Base-by-base conservation (phyloP, 1,140 invertebrate species). In the Nasonia longicornis region DNA sequence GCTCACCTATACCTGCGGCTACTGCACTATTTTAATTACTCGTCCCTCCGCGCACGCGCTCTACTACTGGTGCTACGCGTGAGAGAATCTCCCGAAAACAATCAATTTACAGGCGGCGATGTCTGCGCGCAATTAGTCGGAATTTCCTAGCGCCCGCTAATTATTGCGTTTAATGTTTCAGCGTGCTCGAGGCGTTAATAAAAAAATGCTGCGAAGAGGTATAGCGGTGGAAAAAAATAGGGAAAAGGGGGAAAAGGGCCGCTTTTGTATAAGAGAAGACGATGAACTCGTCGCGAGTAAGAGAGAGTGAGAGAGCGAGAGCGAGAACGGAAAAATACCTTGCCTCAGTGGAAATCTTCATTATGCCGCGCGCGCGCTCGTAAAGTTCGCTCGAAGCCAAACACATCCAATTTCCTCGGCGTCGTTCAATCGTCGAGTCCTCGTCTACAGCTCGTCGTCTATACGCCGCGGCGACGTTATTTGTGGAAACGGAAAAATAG, bases 401-500 rank as follows among this genome's bases (percentile, higher is more conserved):
- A 78, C 31, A 45, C 77, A 78, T 78, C 67, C 77, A 78, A 71
- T 81, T 75, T 74, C 66, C 35, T 29, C 58, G 29, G 26, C 73
- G 63, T 81, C 66, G 80, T 76, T 75, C 67, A 70, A 76, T 76
- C 73, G 45, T 52, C 70, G 20, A 48, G 42, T 29, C 45, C 35
- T 12, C 63, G 64, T 31, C 52, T 58, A n/a, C 52, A 58, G 52
- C 52, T n/a, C 42, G 75, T 69, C 71, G 67, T 42, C 72, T 77
- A 64, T 78, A 48, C 67, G 75, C 26, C 79, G n/a, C 48, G 20
- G 67, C 11, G 77, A 72, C 77, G 67, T 70, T 70, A 78, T 78
- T 70, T 67, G 77, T 67, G 67, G 77, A 78, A 78, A 70, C 64
- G 63, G 79, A 85, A 80, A 79, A 81, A 75, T 78, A 79, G 35